A percentile compares a stretch with the other conserved stretches of the same genome.
These are phyloP conservation scores for Vesta saturnalis DNA, from an alignment of 2,888 invertebrate genomes.

Conservation along the genomic window DNA sequence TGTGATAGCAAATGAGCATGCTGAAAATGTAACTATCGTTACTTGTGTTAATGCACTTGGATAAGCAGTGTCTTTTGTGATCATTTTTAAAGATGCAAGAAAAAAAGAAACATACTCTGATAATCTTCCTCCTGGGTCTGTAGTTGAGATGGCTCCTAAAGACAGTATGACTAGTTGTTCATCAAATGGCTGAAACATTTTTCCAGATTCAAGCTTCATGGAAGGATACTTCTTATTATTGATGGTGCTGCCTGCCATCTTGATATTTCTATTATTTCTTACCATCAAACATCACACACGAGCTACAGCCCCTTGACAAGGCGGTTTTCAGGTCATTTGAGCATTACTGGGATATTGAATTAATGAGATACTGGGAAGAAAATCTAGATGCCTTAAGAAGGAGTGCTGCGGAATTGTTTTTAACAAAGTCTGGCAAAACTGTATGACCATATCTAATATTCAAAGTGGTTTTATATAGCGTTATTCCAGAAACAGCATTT, in stretches of 20 bases:
- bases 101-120: background rate
- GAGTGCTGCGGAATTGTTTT: background rate
- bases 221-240: constrained; percentile 41
- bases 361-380: constrained; percentile 2
- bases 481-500: constrained; percentile 45
- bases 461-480: constrained; percentile 44
- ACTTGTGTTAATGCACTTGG: background rate
- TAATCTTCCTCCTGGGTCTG: constrained; percentile 18
- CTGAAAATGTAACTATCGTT: background rate
- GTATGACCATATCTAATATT: constrained; percentile 30
- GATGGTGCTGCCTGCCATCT: constrained; percentile 46
- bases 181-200: constrained; percentile 14
- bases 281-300: constrained; percentile 52
- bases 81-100: background rate
- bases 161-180: constrained; percentile 15
- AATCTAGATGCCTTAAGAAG: constrained; percentile 13
- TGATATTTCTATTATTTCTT: constrained; percentile 47
- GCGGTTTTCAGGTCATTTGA: constrained; percentile 49
- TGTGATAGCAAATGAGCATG: background rate
- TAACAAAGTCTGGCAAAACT: constrained; percentile 11
- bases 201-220: constrained; percentile 40
- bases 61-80: background rate
- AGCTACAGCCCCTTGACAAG: constrained; percentile 52
- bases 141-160: constrained; percentile 23
- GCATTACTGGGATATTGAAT: constrained; percentile 50